These are phyloP conservation scores for Mormyrus iriodes DNA, from an alignment of 2,113 vertebrate species.

Conservation along the genomic window DNA sequence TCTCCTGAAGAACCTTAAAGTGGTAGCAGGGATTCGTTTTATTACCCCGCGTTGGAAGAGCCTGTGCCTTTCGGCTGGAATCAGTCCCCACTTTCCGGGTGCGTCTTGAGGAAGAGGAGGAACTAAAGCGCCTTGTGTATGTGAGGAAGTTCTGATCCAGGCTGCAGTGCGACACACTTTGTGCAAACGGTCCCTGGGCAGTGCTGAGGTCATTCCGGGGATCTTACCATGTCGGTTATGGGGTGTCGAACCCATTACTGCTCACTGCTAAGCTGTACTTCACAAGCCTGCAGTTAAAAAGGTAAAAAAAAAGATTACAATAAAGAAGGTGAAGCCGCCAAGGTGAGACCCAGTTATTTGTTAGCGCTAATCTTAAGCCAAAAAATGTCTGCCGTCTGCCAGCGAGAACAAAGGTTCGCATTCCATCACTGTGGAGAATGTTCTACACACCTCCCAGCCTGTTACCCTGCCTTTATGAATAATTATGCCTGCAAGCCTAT, in stretches of 20 bases:
- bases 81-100: neutral
- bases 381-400: neutral
- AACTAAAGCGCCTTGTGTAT: neutral
- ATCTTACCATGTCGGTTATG: neutral
- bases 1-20: neutral
- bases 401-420: neutral
- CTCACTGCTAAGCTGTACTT: neutral
- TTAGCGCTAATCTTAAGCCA: neutral
- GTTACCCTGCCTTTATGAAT: constrained; percentile 2
- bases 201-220: neutral
- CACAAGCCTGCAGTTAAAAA: neutral
- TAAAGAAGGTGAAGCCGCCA: neutral
- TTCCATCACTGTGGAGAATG: neutral
- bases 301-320: neutral
- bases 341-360: neutral
- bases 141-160: neutral
- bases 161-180: neutral
- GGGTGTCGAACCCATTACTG: neutral
- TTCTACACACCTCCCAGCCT: neutral
- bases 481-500: neutral
- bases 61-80: neutral
- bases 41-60: neutral
- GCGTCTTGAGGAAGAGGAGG: neutral
- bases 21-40: neutral
- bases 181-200: neutral